These are phyloP conservation scores for Halocynthia roretzi DNA, from an alignment of 23 tunicate genomes.

Conservation along the genomic window DNA sequence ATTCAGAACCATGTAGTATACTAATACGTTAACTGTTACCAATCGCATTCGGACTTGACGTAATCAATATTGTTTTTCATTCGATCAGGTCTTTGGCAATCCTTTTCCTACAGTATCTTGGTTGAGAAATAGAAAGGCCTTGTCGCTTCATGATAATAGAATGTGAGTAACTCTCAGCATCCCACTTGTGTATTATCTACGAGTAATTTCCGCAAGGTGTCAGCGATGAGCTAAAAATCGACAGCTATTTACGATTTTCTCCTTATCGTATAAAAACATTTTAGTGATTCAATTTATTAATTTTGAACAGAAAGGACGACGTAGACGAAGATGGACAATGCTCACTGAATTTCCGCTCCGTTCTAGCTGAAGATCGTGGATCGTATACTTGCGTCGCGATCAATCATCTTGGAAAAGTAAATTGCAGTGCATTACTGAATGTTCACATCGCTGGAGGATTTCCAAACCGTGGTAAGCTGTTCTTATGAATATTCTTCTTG, in stretches of 20 bases:
- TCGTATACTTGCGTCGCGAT: not conserved
- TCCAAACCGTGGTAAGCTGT: not conserved
- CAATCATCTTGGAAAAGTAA: not conserved
- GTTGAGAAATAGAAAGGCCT: not conserved
- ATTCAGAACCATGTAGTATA: not conserved
- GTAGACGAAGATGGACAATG: not conserved
- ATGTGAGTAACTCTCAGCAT: not conserved
- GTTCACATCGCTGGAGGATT: slow-evolving; percentile 1
- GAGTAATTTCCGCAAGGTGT: no score
- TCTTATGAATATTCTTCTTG: not conserved
- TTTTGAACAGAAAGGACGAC: no score
- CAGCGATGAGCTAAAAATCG: no score
- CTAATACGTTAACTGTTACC: no score
- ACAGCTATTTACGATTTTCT: no score
- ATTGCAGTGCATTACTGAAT: slow-evolving; percentile 3
- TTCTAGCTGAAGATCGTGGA: slow-evolving; percentile 6
- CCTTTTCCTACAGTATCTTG: not conserved
- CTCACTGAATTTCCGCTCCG: not conserved
- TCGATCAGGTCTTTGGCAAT: not conserved
- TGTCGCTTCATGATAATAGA: not conserved
- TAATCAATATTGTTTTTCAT: not conserved
- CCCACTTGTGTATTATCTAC: no score
- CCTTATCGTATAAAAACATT: no score
- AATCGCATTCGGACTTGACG: not conserved
- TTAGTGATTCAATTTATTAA: no score